Percentiles rank a stretch among this genome's conserved stretches.
phyloP scores from a whole-genome alignment of 2,888 invertebrate genomes.

The Thereva nobilitata region DNA sequence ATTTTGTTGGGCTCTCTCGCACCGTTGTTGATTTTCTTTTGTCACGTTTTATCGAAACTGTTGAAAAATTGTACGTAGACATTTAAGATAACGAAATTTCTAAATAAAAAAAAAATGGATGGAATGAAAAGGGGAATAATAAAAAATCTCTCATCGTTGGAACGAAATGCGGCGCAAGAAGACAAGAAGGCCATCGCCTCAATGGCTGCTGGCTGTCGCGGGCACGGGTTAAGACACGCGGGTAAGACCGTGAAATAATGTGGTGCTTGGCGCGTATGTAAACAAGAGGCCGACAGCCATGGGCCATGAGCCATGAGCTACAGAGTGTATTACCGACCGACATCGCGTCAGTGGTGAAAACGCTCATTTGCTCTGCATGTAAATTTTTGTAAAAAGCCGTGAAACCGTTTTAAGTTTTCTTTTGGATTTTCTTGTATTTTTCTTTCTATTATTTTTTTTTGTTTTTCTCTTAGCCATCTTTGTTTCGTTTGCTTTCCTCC shows the following conservation, averaged over 20 bases:
- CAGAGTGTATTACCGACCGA: too few species aligned
- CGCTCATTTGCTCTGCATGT: constrained; percentile 28
- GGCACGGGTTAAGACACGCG: too few species aligned
- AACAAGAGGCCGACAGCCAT: too few species aligned
- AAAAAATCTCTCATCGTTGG: constrained; percentile 6
- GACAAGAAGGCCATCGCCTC: too few species aligned
- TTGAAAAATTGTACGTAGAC: constrained; percentile 8
- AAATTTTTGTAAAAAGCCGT: constrained; percentile 30
- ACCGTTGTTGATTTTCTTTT: too few species aligned
- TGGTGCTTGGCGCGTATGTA: too few species aligned
- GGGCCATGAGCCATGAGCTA: too few species aligned
- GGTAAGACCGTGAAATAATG: too few species aligned
- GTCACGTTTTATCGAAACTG: constrained; percentile 15
- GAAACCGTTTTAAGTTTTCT: constrained; percentile 30
- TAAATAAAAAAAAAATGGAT: constrained; percentile 3
- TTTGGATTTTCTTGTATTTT: too few species aligned
- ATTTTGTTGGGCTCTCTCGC: not conserved
- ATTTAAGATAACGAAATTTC: too few species aligned
- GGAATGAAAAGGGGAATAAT: constrained; percentile 12
- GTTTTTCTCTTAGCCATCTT: not conserved
- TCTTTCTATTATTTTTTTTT: not conserved
- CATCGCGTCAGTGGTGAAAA: constrained; percentile 23
- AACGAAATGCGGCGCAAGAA: not conserved
- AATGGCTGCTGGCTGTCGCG: too few species aligned
- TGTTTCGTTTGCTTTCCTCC: not conserved